phyloP scores from a whole-genome alignment of 2,888 invertebrate genomes.

The Trilocha varians region DNA sequence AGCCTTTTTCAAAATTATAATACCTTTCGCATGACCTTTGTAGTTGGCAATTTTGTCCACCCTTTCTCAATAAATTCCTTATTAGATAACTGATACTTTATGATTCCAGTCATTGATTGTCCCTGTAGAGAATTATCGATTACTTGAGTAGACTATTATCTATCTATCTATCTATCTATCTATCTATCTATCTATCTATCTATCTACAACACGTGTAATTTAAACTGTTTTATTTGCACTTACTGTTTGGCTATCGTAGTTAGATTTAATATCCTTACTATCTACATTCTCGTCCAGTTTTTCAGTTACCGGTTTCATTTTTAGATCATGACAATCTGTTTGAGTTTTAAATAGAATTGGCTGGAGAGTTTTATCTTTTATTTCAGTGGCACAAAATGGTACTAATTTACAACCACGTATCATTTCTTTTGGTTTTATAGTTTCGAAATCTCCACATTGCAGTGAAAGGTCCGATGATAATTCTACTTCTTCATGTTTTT shows the following conservation, averaged over 20 bases:
- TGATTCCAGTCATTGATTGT: conserved; percentile 13
- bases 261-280: neutral
- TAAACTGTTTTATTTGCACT: no score
- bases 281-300: neutral
- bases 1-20: neutral
- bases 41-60: conserved; percentile 32
- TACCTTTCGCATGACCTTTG: conserved; percentile 37
- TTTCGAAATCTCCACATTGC: conserved; percentile 16
- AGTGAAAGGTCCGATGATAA: conserved; percentile 19
- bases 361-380: conserved; percentile 1
- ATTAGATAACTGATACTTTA: conserved; percentile 29
- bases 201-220: no score
- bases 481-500: conserved; percentile 6
- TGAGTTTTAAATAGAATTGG: conserved; percentile 18
- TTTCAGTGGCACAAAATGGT: conserved; percentile 11
- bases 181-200: no score
- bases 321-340: conserved; percentile 2
- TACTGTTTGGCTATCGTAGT: no score
- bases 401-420: conserved; percentile 22
- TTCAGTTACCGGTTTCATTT: no score
- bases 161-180: neutral
- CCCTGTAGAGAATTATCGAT: neutral
- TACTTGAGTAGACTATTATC: neutral
- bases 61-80: conserved; percentile 33
- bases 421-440: conserved; percentile 14